A percentile compares a stretch with the other conserved stretches of the same genome.
These are phyloP conservation scores for Agapetus fuscipes DNA, from an alignment of 2,888 invertebrate species.

Conservation along the genomic window DNA sequence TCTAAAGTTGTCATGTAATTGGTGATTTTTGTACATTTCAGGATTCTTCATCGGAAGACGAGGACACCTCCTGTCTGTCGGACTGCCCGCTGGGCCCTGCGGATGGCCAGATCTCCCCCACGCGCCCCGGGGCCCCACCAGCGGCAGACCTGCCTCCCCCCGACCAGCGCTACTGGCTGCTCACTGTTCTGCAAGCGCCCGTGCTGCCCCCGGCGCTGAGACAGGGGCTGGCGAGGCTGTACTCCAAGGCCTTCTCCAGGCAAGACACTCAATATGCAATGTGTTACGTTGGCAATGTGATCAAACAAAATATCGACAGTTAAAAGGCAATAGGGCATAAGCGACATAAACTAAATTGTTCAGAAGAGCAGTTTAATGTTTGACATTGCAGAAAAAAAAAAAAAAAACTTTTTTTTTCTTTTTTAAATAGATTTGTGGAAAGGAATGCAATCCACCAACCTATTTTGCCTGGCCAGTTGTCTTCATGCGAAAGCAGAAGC, in stretches of 20 bases:
- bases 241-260: constrained; percentile 74
- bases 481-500: too few relatives aligned
- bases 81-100: constrained; percentile 19
- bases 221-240: constrained; percentile 63
- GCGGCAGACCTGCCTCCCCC: constrained; percentile 27
- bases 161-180: constrained; percentile 68
- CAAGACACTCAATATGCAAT: too few relatives aligned
- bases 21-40: not conserved
- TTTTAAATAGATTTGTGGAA: too few relatives aligned
- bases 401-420: too few relatives aligned
- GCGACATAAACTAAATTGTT: too few relatives aligned
- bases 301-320: too few relatives aligned
- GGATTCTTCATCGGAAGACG: constrained; percentile 6
- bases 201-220: constrained; percentile 55
- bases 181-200: constrained; percentile 60
- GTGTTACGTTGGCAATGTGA: too few relatives aligned
- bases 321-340: too few relatives aligned
- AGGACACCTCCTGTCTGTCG: constrained; percentile 12
- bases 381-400: too few relatives aligned
- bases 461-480: too few relatives aligned
- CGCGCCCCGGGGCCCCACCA: not conserved
- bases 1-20: not conserved
- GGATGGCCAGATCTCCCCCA: constrained; percentile 15
- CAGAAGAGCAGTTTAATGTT: too few relatives aligned
- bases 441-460: too few relatives aligned